A percentile compares a stretch with the other conserved stretches of the same genome.
These are phyloP conservation scores for Gambusia holbrooki DNA, from an alignment of 2,113 vertebrate species.

Conservation along the genomic window DNA sequence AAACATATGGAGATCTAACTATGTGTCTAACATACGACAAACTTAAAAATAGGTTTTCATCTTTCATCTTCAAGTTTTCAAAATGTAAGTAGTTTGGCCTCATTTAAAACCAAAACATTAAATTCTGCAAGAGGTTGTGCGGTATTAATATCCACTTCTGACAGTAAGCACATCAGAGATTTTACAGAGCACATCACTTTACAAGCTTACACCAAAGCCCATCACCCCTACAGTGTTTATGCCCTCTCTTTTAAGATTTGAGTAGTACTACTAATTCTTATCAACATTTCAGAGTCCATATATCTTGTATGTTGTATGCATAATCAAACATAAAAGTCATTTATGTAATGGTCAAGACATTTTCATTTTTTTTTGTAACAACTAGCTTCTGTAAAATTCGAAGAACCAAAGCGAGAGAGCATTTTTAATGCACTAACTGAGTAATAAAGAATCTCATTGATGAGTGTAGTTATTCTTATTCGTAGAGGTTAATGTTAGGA, in stretches of 20 bases:
- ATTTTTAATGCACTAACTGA: conserved; percentile 51
- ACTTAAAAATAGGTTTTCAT: neutral
- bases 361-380: conserved; percentile 33
- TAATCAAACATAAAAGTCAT: conserved; percentile 10
- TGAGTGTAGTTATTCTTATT: conserved; percentile 69
- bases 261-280: conserved; percentile 26
- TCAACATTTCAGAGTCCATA: conserved; percentile 4
- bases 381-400: conserved; percentile 32
- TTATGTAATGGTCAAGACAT: conserved; percentile 20
- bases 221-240: neutral
- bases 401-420: conserved; percentile 38
- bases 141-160: conserved; percentile 59
- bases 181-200: conserved; percentile 58
- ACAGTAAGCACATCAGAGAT: conserved; percentile 64
- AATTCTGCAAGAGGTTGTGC: conserved; percentile 38
- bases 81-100: conserved; percentile 35
- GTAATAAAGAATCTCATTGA: conserved; percentile 52
- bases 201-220: conserved; percentile 37
- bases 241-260: conserved; percentile 20
- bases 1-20: neutral
- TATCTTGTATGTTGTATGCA: neutral
- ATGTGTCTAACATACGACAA: neutral
- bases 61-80: conserved; percentile 8
- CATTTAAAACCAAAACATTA: conserved; percentile 61
- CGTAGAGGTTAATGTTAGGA: conserved; percentile 68